Percentiles rank a stretch among this genome's conserved stretches.
phyloP scores from a whole-genome alignment of 2,888 invertebrate species.

The Caenorhabditis sp. region DNA sequence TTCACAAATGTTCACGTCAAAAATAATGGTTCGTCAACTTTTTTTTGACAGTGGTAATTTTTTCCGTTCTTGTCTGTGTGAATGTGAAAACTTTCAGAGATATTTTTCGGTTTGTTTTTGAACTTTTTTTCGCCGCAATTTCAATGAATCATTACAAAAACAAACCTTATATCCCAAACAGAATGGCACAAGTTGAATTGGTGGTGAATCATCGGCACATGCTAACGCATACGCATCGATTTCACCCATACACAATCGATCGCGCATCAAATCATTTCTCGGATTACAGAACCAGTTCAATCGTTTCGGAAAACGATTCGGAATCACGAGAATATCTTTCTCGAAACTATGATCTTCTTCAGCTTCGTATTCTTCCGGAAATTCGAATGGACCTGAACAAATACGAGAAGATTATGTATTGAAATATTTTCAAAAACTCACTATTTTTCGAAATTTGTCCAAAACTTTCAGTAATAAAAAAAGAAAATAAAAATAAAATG shows the following conservation, averaged over 20 bases:
- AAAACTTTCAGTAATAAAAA: not conserved
- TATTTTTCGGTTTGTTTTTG: too few relatives aligned
- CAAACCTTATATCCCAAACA: conserved; percentile 56
- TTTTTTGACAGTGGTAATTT: too few relatives aligned
- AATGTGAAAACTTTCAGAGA: too few relatives aligned
- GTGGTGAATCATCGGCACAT: conserved; percentile 59
- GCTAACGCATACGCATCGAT: conserved; percentile 56
- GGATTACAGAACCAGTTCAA: conserved; percentile 55
- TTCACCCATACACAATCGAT: conserved; percentile 55
- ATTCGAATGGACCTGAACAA: conserved; percentile 29
- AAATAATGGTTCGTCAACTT: too few relatives aligned
- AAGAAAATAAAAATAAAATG: not conserved
- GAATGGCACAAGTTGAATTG: conserved; percentile 57
- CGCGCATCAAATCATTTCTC: conserved; percentile 48
- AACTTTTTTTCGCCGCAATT: too few relatives aligned
- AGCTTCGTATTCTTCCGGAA: conserved; percentile 36
- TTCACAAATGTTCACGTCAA: too few relatives aligned
- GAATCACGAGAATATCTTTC: conserved; percentile 52
- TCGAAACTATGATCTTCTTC: conserved; percentile 45
- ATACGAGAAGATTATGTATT: not conserved
- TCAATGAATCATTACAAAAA: too few relatives aligned
- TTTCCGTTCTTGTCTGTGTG: too few relatives aligned
- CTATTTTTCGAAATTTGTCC: conserved; percentile 13
- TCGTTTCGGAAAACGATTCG: conserved; percentile 51
- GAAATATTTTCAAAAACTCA: not conserved